Base-by-base conservation (phyloP, 2,888 invertebrate species). In the Macaria liturata region DNA sequence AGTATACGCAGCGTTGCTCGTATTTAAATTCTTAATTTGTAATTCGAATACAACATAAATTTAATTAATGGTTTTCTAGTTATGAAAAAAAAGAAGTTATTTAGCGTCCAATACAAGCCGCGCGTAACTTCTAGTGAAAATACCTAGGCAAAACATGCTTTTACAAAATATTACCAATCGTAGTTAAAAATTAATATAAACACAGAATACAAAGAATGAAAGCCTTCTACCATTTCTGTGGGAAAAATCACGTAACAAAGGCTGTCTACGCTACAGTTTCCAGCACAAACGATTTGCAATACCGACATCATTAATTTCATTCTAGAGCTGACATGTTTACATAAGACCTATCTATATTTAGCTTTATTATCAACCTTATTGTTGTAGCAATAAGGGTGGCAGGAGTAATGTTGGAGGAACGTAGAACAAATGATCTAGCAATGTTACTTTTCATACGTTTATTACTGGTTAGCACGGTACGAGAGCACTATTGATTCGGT, bases 401-500 rank as follows among this genome's bases (percentile, higher is more conserved):
- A 55, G 57, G 40, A 58, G 55, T 59, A 56, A 62, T 64, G 50
- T 52, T 62, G 59, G 59, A 66, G 61, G 49, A 70, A 61, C 66
- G 66, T 72, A 75, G 71, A 78, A 86, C 80, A 83, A 86, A 86
- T 86, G 81, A 80, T 77, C 66, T 63, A 70, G 71, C 66, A 72
- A 72, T 75, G 74, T 82, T 81, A 86, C 83, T 84, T 85, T 86
- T 86, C 84, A 82, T 86, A 76, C 83, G 81, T 83, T 88, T 88
- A 88, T 88, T 86, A 83, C 80, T 74, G 75, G 80, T 83, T 84
- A 81, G 83, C 86, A 86, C 84, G 86, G 79, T 81, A 83, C 75
- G 76, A 83, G 81, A 82, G 79, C 71, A 78, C 76, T 83, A 86
- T 88, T 85, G 86, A 83, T 84, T 81, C 75, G 49, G 69, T 74